These are phyloP conservation scores for Ips typographus DNA, from an alignment of 1,140 invertebrate species.

Conservation along the genomic window DNA sequence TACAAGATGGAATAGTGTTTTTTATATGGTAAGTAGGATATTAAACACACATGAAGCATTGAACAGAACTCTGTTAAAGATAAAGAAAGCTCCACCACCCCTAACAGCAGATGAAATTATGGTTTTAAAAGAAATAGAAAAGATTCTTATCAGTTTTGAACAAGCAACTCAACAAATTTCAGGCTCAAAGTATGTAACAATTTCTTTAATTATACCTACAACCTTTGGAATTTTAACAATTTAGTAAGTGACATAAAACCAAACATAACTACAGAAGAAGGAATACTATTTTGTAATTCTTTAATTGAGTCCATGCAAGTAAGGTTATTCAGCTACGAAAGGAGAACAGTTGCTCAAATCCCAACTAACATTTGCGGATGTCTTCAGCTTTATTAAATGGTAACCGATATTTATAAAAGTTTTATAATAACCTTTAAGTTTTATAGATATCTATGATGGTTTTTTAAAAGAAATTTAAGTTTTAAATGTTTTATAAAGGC, in stretches of 20 bases:
- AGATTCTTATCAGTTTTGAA: slow-evolving; percentile 23
- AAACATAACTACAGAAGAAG: slow-evolving; percentile 6
- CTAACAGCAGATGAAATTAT: slow-evolving; percentile 12
- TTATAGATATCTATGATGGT: no score
- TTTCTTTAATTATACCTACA: slow-evolving; percentile 26
- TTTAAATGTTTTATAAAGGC: no score
- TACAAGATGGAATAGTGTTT: slow-evolving; percentile 26
- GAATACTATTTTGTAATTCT: slow-evolving; percentile 9
- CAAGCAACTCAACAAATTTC: slow-evolving; percentile 26
- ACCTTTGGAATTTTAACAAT: slow-evolving; percentile 18
- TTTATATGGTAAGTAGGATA: slow-evolving; percentile 22
- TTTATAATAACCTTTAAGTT: no score
- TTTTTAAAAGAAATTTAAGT: no score
- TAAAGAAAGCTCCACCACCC: slow-evolving; percentile 20
- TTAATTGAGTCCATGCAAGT: slow-evolving; percentile 5
- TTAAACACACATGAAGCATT: slow-evolving; percentile 24
- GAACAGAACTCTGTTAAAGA: slow-evolving; percentile 20
- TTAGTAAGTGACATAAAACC: slow-evolving; percentile 6
- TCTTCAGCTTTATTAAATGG: no score
- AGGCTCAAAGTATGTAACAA: slow-evolving; percentile 24
- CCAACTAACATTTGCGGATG: no score
- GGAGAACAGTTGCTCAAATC: slow-evolving; percentile 6
- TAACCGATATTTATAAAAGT: no score
- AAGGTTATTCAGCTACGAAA: slow-evolving; percentile 22
- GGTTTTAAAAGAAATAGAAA: slow-evolving; percentile 18